Percentiles rank a stretch among this genome's conserved stretches.
Evolutionary conservation across 2,797 vertebrate genomes (phyloP).

Genomic region (Avahi laniger): DNA sequence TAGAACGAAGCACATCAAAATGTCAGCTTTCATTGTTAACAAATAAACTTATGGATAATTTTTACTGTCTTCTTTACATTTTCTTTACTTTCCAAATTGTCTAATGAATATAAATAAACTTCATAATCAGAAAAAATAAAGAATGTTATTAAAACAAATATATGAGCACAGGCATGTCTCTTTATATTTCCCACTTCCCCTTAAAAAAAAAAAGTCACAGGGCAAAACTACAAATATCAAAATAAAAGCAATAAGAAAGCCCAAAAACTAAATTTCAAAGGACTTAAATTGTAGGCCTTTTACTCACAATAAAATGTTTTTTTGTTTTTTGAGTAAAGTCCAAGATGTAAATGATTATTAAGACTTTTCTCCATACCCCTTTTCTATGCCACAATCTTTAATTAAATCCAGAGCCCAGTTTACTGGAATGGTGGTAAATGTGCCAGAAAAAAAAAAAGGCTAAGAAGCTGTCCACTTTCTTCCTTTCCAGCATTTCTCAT

Average conservation of each 20-base stretch:
- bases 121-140: conserved; percentile 4
- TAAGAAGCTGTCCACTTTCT: conserved; percentile 65
- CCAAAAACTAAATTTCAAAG: neutral
- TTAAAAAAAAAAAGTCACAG: neutral
- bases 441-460: conserved; percentile 59
- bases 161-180: neutral
- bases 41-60: neutral
- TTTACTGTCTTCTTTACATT: neutral
- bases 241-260: neutral
- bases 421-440: conserved; percentile 68
- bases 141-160: conserved; percentile 11
- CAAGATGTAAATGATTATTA: conserved; percentile 51
- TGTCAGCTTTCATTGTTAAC: neutral
- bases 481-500: conserved; percentile 64
- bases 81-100: conserved; percentile 37
- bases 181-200: neutral
- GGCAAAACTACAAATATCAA: conserved; percentile 25
- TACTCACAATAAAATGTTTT: neutral
- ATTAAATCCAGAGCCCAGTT: conserved; percentile 63
- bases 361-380: conserved; percentile 28
- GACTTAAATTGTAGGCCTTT: neutral
- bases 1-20: neutral
- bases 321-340: neutral
- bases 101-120: neutral
- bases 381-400: conserved; percentile 48